Evolutionary conservation across 2,797 vertebrate species (phyloP).

Genomic region (Melopsittacus undulatus): DNA sequence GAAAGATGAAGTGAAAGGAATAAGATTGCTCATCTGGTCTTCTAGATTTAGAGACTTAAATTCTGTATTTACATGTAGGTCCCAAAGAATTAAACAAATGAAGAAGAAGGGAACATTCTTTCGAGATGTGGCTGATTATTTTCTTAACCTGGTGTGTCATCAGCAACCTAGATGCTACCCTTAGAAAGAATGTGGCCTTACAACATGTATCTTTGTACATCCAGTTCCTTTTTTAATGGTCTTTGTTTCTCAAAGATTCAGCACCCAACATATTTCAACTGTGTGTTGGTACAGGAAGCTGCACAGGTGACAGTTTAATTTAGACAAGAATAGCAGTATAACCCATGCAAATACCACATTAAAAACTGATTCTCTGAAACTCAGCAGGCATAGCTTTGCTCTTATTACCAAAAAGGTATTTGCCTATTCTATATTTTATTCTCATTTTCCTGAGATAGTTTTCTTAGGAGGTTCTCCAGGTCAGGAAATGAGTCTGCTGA

Average conservation of each 20-base stretch:
- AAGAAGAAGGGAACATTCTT: neutral
- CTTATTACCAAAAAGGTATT: neutral
- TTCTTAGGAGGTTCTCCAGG: neutral
- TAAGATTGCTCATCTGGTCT: neutral
- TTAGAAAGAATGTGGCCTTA: constrained; percentile 42
- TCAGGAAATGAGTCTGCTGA: neutral
- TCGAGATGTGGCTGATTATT: constrained; percentile 20
- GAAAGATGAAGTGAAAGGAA: neutral
- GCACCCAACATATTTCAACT: neutral
- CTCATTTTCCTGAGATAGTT: neutral
- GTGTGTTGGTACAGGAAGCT: neutral
- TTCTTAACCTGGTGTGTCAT: neutral
- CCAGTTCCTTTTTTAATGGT: neutral
- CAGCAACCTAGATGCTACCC: neutral
- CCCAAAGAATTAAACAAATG: neutral
- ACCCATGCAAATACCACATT: neutral
- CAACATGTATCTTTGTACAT: neutral
- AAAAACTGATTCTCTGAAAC: neutral
- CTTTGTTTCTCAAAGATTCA: constrained; percentile 9
- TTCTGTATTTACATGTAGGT: neutral
- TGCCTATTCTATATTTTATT: neutral
- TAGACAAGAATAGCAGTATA: constrained; percentile 10
- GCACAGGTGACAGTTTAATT: constrained; percentile 26
- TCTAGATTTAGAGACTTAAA: neutral
- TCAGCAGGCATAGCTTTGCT: neutral